Evolutionary conservation across 2,797 vertebrate genomes (phyloP).

Genomic region (Hirundo rustica): DNA sequence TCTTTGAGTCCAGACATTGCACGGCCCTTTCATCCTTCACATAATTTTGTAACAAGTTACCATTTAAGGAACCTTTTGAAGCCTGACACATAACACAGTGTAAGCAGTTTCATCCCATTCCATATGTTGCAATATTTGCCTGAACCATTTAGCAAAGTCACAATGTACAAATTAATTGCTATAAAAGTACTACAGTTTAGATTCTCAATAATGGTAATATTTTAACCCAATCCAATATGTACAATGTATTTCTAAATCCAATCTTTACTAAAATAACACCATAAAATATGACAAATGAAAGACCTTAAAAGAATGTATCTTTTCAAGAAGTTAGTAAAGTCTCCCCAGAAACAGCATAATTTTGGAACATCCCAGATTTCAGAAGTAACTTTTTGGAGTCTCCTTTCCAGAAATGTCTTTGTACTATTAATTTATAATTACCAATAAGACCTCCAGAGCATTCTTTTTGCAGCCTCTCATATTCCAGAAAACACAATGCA

Average conservation of each 20-base stretch:
- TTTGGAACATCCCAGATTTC: not conserved
- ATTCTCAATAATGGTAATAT: not conserved
- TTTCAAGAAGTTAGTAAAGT: not conserved
- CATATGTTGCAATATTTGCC: not conserved
- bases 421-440: not conserved
- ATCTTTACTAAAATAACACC: not conserved
- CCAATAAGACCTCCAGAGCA: not conserved
- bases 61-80: not conserved
- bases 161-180: not conserved
- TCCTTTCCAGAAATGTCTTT: not conserved
- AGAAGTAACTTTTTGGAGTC: not conserved
- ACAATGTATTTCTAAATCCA: not conserved
- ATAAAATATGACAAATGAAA: not conserved
- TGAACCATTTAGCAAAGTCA: not conserved
- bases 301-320: not conserved
- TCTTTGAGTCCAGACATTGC: not conserved
- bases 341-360: not conserved
- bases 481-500: not conserved
- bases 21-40: not conserved
- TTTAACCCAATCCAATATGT: not conserved
- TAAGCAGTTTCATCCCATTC: not conserved
- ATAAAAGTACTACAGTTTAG: not conserved
- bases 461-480: not conserved
- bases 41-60: not conserved
- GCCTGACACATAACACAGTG: rapidly evolving